A percentile compares a stretch with the other conserved stretches of the same genome.
Conservation (phyloP, 2,888 invertebrate species). For the Phyllotreta cruciferae region DNA sequence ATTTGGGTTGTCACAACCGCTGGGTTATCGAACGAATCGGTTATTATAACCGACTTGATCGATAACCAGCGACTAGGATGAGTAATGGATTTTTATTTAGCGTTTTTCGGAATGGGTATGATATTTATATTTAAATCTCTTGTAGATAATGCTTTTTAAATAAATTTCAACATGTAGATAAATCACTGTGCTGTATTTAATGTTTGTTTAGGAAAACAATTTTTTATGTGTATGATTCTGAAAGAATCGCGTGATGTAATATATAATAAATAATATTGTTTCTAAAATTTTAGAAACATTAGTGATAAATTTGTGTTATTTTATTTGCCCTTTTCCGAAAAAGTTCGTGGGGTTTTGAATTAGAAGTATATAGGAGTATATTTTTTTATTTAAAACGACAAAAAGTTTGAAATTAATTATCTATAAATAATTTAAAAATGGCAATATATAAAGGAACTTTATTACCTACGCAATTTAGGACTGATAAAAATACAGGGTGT, state of each 20-base stretch:
- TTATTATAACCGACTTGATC: neutral
- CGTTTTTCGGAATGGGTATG: conserved; percentile 1
- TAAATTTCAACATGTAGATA: conserved; percentile 58
- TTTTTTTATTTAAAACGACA: no score
- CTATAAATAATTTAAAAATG: no score
- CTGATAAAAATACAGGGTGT: no score
- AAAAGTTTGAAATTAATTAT: no score
- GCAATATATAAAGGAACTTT: no score
- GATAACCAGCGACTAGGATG: neutral
- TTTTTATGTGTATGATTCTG: conserved; percentile 62
- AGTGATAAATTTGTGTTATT: conserved; percentile 51
- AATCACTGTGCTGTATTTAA: conserved; percentile 59
- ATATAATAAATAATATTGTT: conserved; percentile 61
- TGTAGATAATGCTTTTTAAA: conserved; percentile 57
- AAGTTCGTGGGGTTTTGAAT: no score
- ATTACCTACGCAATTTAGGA: no score
- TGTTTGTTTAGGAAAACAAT: conserved; percentile 60
- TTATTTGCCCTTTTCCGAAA: no score
- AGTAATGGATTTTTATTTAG: neutral
- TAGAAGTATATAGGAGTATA: no score
- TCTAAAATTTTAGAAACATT: conserved; percentile 62
- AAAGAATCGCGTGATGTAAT: conserved; percentile 62
- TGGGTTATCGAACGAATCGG: no score
- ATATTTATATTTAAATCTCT: conserved; percentile 46
- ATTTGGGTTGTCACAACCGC: no score